Conservation (phyloP, 2,797 vertebrate species). For the Danio aesculapii region DNA sequence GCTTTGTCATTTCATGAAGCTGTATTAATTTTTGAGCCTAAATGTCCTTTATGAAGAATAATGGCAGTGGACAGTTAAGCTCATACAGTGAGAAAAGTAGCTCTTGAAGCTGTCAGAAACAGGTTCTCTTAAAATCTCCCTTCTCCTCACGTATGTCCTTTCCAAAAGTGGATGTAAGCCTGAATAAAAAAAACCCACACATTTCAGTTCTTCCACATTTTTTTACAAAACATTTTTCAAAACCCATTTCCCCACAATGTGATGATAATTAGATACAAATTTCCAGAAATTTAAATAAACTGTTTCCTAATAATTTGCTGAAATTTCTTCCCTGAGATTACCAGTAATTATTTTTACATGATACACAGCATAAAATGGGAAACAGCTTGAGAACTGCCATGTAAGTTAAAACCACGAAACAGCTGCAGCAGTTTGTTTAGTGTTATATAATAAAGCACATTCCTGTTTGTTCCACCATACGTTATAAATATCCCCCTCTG, state of each 20-base stretch:
- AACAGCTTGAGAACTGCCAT: neutral
- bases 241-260: neutral
- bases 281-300: neutral
- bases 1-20: neutral
- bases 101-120: constrained; percentile 48
- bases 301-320: neutral
- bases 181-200: constrained; percentile 17
- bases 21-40: neutral
- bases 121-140: constrained; percentile 47
- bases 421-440: constrained; percentile 41
- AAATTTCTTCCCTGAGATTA: constrained; percentile 15
- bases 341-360: neutral
- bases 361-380: neutral
- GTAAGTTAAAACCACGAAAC: constrained; percentile 36
- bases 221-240: neutral
- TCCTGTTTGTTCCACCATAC: constrained; percentile 7
- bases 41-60: neutral
- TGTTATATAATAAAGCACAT: constrained; percentile 17
- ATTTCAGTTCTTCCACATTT: neutral
- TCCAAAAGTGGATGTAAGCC: constrained; percentile 10
- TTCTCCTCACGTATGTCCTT: constrained; percentile 45
- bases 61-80: constrained; percentile 13
- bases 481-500: neutral
- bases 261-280: too few species aligned
- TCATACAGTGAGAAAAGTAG: neutral